Evolutionary conservation across 2,888 invertebrate genomes (phyloP).

Genomic region (Chrysolina oricalcia): DNA sequence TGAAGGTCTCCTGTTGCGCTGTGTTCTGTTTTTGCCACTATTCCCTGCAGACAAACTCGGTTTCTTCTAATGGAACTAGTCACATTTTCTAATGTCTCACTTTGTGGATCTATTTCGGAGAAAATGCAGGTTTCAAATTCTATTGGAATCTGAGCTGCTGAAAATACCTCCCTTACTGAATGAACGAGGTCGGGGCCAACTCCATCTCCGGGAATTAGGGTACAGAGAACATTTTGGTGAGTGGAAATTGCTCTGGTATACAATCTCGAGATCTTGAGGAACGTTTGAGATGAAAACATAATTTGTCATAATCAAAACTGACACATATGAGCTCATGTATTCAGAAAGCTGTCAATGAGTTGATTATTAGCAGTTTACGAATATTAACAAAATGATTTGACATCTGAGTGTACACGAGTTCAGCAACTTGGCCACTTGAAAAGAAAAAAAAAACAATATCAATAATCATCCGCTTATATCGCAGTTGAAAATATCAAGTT

Average conservation of each 20-base stretch:
- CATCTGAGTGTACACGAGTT: too few species aligned
- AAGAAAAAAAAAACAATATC: too few species aligned
- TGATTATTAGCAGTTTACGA: background rate
- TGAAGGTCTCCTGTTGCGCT: constrained; percentile 90
- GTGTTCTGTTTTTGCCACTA: constrained; percentile 90
- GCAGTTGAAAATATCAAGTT: too few species aligned
- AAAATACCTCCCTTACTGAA: constrained; percentile 13
- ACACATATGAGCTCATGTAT: background rate
- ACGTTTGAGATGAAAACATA: background rate
- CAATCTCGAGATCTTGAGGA: background rate
- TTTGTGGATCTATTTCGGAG: constrained; percentile 20
- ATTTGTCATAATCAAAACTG: background rate
- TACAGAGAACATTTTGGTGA: background rate
- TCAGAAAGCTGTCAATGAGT: background rate
- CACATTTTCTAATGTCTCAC: constrained; percentile 6
- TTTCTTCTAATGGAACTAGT: constrained; percentile 6
- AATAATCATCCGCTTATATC: too few species aligned
- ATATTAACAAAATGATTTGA: too few species aligned
- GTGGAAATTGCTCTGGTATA: background rate
- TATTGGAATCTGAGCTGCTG: constrained; percentile 17
- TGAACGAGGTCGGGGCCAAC: constrained; percentile 16
- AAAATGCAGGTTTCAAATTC: constrained; percentile 17
- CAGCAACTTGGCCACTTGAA: too few species aligned
- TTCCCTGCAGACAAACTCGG: constrained; percentile 54
- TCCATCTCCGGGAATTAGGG: constrained; percentile 27